Evolutionary conservation across 2,113 vertebrate species (phyloP), one percentile per base, ranked within the genome.

Genomic region (Mustela nigripes): DNA sequence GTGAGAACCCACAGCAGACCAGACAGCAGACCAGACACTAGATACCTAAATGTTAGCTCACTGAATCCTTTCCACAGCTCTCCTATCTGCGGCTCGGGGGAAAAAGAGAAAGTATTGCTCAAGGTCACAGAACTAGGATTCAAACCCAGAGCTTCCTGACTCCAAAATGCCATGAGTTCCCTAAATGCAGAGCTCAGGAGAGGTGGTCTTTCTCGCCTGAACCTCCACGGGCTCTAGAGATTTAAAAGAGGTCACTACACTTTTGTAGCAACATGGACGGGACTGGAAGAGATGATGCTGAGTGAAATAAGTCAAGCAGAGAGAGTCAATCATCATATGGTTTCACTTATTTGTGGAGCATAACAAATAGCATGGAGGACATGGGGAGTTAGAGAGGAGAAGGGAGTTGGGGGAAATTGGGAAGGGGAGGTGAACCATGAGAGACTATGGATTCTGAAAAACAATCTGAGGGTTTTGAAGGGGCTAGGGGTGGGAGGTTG

Each of bases 111-210:
- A 19, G 14, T 16, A 16, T 4, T 63, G 28, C 24, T 85, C 28
- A 84, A n/a, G 58, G 56, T 45, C 63, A 62, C 39, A 94, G 74
- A 65, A 50, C 56, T 14, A 84, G 63, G 50, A 90, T 58, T 63
- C 89, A 95, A 95, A 86, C 12, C 63, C 89, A 90, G 62, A 39
- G 58, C 50, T 14, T 5, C 31, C 79, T 31, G 22, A 33, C 26
- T 92, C 53, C 82, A 67, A 53, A 91, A 89, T 5, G 10, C 63
- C 62, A 50, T 39, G 42, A 74, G 9, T 45, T 94, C 50, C 74
- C 63, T 71, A 86, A 65, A 60, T 16, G 36, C 80, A 65, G 67
- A 56, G n/a, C 19, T 18, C 1, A 1, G 24, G 33, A 39, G 58
- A 90, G 31, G 56, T 7, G 15, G 4, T 22, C 5, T 36, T 80